phyloP scores from a whole-genome alignment of 1,140 invertebrate genomes.

The Trichogramma pretiosum region DNA sequence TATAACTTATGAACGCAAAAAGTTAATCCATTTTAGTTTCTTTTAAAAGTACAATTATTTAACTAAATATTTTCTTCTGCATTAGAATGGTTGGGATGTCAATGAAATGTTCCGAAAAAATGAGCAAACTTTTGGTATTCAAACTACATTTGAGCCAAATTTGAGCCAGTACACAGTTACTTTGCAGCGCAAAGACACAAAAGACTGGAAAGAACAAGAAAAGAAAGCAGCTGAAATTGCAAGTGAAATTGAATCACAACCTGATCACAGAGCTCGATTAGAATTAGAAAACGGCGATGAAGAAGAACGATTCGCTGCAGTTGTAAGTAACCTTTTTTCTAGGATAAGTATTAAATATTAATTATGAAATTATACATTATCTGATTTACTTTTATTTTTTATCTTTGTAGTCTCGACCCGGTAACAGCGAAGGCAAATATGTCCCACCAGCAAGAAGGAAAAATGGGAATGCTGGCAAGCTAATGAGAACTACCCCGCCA shows the following conservation, averaged over 20 bases:
- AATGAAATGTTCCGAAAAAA: slow-evolving; percentile 93
- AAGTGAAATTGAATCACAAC: slow-evolving; percentile 79
- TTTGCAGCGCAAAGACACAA: slow-evolving; percentile 72
- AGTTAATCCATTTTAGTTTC: slow-evolving; percentile 2
- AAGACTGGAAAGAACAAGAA: slow-evolving; percentile 66
- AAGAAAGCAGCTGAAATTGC: slow-evolving; percentile 77
- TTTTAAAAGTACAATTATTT: not conserved
- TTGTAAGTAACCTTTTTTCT: slow-evolving; percentile 45
- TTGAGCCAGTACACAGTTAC: slow-evolving; percentile 80
- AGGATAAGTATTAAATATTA: no score
- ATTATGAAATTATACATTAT: not conserved
- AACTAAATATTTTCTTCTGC: slow-evolving; percentile 15
- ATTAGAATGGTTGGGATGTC: slow-evolving; percentile 85
- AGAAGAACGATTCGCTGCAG: slow-evolving; percentile 74
- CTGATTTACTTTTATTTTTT: slow-evolving; percentile 7
- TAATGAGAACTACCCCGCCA: slow-evolving; percentile 50
- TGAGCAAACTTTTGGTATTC: slow-evolving; percentile 80
- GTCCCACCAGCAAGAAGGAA: slow-evolving; percentile 69
- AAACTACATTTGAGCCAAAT: slow-evolving; percentile 78
- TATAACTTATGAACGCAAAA: slow-evolving; percentile 11
- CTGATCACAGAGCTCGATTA: slow-evolving; percentile 66
- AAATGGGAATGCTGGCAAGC: slow-evolving; percentile 51
- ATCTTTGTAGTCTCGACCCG: slow-evolving; percentile 24
- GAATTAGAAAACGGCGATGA: slow-evolving; percentile 88
- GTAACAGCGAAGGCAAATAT: slow-evolving; percentile 54